Conservation (phyloP, 2,113 vertebrate species). For the Burhinus bistriatus region DNA sequence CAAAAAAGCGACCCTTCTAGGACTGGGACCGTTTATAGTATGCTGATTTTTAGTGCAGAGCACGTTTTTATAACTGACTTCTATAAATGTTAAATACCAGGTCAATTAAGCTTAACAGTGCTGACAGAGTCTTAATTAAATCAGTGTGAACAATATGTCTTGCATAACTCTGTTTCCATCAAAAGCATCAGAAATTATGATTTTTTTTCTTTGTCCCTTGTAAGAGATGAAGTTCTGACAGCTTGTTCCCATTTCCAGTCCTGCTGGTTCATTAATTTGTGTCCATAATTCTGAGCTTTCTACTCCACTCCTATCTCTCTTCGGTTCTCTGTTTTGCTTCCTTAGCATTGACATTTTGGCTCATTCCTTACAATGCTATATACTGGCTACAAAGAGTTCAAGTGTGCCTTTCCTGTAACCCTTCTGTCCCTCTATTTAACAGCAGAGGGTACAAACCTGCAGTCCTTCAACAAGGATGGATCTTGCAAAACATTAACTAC, state of each 20-base stretch:
- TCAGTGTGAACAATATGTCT: constrained; percentile 30
- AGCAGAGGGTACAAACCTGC: background rate
- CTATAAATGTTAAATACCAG: constrained; percentile 23
- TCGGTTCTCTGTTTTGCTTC: background rate
- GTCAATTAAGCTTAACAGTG: constrained; percentile 16
- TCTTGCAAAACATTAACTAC: background rate
- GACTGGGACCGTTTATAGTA: background rate
- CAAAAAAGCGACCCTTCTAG: background rate
- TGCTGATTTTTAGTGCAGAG: background rate
- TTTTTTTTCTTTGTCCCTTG: background rate
- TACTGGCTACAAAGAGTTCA: background rate
- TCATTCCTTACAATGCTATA: background rate
- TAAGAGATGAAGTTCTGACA: background rate
- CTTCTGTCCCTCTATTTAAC: background rate
- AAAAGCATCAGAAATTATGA: background rate
- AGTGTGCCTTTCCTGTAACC: background rate
- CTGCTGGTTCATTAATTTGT: background rate
- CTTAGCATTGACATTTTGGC: background rate
- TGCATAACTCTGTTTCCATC: constrained; percentile 34
- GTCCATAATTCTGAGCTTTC: background rate
- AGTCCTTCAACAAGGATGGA: background rate
- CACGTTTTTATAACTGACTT: constrained; percentile 14
- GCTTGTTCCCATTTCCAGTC: background rate
- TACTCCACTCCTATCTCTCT: background rate
- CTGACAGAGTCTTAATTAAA: constrained; percentile 52